A percentile compares a stretch with the other conserved stretches of the same genome.
phyloP scores from a whole-genome alignment of 1,140 invertebrate genomes.

The Gonatopus flavifemur region DNA sequence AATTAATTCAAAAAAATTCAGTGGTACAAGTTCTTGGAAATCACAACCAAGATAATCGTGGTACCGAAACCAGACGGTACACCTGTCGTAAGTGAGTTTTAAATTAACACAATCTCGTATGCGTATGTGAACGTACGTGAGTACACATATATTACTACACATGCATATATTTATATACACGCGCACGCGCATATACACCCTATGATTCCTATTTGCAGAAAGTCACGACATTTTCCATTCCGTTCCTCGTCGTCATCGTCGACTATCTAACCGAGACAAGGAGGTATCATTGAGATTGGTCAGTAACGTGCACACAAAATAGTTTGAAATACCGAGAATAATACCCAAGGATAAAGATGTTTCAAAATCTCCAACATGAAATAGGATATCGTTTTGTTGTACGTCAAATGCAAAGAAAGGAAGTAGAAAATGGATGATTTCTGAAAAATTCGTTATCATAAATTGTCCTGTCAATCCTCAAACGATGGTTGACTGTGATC shows the following conservation, averaged over 20 bases:
- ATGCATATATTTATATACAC: too few species aligned
- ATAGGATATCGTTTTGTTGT: too few species aligned
- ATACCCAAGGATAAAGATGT: too few species aligned
- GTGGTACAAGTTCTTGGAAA: too few species aligned
- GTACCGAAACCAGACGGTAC: conserved; percentile 4
- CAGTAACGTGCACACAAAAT: conserved; percentile 11
- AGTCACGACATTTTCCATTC: conserved; percentile 12
- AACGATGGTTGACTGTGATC: background rate
- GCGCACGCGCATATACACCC: too few species aligned
- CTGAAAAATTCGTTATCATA: background rate
- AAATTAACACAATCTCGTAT: conserved; percentile 8
- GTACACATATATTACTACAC: too few species aligned
- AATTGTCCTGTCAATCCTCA: background rate
- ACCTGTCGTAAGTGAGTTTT: conserved; percentile 6
- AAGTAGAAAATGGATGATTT: background rate
- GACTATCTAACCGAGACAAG: background rate
- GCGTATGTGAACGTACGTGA: too few species aligned
- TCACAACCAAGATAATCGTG: too few species aligned
- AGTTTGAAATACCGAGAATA: background rate
- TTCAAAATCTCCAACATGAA: too few species aligned
- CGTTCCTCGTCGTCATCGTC: too few species aligned
- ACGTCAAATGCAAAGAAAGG: too few species aligned
- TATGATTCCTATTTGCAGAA: conserved; percentile 23
- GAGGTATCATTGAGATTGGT: conserved; percentile 17
- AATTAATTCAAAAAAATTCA: too few species aligned